Evolutionary conservation across 2,113 vertebrate genomes (phyloP).

Genomic region (Bos javanicus): DNA sequence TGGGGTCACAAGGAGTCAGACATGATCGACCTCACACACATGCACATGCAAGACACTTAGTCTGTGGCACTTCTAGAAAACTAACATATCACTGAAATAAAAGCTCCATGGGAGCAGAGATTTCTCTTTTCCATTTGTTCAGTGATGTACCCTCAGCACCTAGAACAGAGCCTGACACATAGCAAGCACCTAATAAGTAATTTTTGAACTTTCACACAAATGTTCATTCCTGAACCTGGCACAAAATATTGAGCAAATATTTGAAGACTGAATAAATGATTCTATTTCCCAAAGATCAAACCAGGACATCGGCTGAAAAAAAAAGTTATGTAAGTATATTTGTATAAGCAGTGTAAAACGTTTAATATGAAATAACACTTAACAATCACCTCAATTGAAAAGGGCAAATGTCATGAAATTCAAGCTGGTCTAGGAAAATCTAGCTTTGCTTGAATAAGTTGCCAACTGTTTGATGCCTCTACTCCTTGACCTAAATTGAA

Average conservation of each 20-base stretch:
- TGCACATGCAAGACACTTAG: not conserved
- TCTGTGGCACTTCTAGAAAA: not conserved
- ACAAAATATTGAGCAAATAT: not conserved
- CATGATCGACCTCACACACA: not conserved
- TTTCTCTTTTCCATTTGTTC: not conserved
- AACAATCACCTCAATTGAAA: not conserved
- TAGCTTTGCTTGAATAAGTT: not conserved
- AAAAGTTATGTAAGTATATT: not conserved
- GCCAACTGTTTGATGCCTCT: not conserved
- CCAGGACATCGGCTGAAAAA: not conserved
- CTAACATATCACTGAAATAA: not conserved
- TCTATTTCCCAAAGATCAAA: slow-evolving; percentile 11
- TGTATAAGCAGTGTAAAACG: not conserved
- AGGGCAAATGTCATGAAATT: not conserved
- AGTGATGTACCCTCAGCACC: not conserved
- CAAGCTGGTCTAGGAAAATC: not conserved
- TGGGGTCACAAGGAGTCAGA: not conserved
- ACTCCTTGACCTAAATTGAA: not conserved
- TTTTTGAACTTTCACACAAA: not conserved
- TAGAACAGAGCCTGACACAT: not conserved
- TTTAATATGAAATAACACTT: not conserved
- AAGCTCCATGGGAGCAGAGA: not conserved
- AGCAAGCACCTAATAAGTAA: not conserved
- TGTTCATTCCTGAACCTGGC: not conserved
- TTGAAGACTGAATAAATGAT: not conserved